Percentiles rank a stretch among this genome's conserved stretches.
phyloP scores from a whole-genome alignment of 2,113 vertebrate species.

The Corythaeola cristata region DNA sequence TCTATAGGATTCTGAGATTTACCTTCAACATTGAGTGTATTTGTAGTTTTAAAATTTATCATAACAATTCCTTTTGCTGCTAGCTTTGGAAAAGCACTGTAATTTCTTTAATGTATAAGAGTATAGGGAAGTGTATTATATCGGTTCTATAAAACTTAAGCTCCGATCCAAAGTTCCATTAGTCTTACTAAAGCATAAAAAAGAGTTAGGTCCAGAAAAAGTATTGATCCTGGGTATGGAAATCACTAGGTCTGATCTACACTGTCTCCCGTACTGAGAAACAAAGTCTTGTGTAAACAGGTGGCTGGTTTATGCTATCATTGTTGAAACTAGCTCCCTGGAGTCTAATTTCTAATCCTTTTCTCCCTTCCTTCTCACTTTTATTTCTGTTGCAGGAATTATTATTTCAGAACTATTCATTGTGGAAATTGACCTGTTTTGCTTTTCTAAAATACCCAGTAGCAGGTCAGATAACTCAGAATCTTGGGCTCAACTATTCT shows the following conservation, averaged over 20 bases:
- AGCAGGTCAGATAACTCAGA: neutral
- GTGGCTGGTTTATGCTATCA: neutral
- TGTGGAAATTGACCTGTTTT: neutral
- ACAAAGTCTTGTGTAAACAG: neutral
- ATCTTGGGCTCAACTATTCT: neutral
- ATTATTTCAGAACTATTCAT: neutral
- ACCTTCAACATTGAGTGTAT: neutral
- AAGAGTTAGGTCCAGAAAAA: neutral
- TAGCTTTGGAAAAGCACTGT: neutral
- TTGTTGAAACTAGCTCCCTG: neutral
- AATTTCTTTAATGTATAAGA: neutral
- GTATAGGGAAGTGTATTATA: neutral
- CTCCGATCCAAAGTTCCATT: neutral
- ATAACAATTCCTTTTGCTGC: neutral
- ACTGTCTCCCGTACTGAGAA: neutral
- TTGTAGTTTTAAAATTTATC: constrained; percentile 13
- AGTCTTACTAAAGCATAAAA: neutral
- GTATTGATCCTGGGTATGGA: neutral
- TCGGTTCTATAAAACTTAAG: neutral
- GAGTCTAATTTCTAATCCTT: neutral
- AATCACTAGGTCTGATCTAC: neutral
- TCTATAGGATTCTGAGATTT: constrained; percentile 18
- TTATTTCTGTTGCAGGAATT: neutral
- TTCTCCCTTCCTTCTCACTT: neutral
- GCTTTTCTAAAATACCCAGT: neutral